phyloP scores from a whole-genome alignment of 2,888 invertebrate genomes.

The Acronicta alni region DNA sequence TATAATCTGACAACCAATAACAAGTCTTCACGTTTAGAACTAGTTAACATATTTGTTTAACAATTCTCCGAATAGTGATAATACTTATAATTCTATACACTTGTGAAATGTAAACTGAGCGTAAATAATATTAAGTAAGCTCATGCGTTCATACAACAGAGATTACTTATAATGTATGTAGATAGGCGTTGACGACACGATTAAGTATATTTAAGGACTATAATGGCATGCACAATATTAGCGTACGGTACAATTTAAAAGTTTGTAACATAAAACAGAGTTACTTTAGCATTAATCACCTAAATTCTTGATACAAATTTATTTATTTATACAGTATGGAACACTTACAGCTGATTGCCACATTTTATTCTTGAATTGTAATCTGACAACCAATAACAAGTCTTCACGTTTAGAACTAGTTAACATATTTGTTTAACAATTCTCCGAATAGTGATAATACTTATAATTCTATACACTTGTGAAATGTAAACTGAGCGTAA shows the following conservation, averaged over 20 bases:
- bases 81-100: constrained; percentile 15
- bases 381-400: no score
- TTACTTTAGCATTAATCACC: no score
- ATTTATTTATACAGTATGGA: no score
- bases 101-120: constrained; percentile 25
- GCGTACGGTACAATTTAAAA: constrained; percentile 25
- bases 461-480: constrained; percentile 19
- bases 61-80: background rate
- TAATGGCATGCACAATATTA: constrained; percentile 35
- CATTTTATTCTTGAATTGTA: no score
- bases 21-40: no score
- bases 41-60: background rate
- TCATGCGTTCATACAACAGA: constrained; percentile 31
- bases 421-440: background rate
- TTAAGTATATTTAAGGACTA: constrained; percentile 50
- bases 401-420: no score
- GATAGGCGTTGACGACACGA: constrained; percentile 44
- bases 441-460: no score
- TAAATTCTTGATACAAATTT: no score
- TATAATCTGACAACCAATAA: no score
- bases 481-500: constrained; percentile 28
- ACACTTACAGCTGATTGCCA: no score
- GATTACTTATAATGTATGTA: constrained; percentile 49
- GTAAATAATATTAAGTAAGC: constrained; percentile 40
- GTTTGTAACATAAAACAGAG: background rate